phyloP scores from a whole-genome alignment of 2,888 invertebrate species.

The Apantesis nais region DNA sequence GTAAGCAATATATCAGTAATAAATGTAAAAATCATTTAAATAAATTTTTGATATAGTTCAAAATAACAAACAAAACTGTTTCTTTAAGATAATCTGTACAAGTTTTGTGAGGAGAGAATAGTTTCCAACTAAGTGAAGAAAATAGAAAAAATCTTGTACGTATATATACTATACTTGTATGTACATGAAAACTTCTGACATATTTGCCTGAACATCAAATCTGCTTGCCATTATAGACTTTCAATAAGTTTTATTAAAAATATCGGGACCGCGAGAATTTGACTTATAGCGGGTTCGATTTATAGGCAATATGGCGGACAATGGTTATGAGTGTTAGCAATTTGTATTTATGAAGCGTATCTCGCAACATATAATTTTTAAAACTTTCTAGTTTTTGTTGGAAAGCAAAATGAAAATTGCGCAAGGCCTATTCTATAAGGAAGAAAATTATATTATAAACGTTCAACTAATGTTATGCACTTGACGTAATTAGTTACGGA shows the following conservation, averaged over 20 bases:
- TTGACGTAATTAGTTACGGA: conserved; percentile 25
- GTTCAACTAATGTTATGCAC: conserved; percentile 22
- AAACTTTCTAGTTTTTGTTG: conserved; percentile 53
- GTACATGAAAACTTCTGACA: too few species aligned
- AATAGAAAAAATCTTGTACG: too few species aligned
- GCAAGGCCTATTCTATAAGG: conserved; percentile 24
- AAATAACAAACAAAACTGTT: neutral
- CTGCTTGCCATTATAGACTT: too few species aligned
- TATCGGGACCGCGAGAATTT: neutral
- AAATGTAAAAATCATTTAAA: neutral
- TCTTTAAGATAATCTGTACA: too few species aligned
- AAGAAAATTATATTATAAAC: conserved; percentile 39
- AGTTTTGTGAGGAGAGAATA: too few species aligned
- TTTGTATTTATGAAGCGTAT: conserved; percentile 43
- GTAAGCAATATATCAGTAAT: neutral
- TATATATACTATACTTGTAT: too few species aligned
- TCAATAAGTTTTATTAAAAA: neutral
- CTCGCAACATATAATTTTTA: conserved; percentile 48
- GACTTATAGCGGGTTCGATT: neutral
- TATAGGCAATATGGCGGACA: conserved; percentile 18
- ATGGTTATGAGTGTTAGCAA: conserved; percentile 34
- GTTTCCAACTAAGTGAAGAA: too few species aligned
- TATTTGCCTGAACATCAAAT: too few species aligned
- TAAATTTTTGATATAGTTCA: neutral
- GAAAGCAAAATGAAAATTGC: conserved; percentile 53